Conservation (phyloP, 64 coral and sea anemone species). For the Acropora tenuis region DNA sequence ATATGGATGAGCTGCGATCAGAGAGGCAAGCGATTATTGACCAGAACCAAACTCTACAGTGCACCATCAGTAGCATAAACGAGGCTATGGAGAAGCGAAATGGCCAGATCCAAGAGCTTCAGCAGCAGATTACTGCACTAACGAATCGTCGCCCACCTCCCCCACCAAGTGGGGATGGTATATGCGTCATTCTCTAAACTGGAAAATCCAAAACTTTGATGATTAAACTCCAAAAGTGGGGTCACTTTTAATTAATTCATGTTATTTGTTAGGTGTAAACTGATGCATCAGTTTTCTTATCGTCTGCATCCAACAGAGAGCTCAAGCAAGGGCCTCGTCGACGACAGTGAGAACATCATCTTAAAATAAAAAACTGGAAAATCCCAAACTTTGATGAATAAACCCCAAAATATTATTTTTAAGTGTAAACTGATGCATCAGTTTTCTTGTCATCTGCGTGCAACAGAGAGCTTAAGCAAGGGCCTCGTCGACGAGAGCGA, state of each 20-base stretch:
- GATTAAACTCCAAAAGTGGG: no score
- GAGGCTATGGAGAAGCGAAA: conserved; percentile 9
- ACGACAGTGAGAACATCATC: no score
- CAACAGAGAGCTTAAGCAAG: no score
- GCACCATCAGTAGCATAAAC: conserved; percentile 3
- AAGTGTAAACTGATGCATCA: neutral
- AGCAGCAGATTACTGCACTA: conserved; percentile 6
- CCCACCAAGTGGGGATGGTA: neutral
- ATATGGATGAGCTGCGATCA: conserved; percentile 54
- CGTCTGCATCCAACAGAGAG: neutral
- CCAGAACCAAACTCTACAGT: conserved; percentile 17
- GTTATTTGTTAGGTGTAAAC: no score
- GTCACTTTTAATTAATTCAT: no score
- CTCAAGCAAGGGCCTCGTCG: no score
- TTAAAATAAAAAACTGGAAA: neutral
- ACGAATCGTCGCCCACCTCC: neutral
- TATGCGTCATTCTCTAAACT: neutral
- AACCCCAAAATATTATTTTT: no score
- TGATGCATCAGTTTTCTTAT: no score
- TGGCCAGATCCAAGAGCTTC: conserved; percentile 6
- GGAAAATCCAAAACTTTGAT: no score
- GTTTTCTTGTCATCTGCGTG: neutral
- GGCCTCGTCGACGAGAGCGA: no score
- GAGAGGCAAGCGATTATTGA: conserved; percentile 37
- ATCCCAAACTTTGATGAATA: no score